phyloP scores from a whole-genome alignment of 2,113 vertebrate species.

The Sula dactylatra region DNA sequence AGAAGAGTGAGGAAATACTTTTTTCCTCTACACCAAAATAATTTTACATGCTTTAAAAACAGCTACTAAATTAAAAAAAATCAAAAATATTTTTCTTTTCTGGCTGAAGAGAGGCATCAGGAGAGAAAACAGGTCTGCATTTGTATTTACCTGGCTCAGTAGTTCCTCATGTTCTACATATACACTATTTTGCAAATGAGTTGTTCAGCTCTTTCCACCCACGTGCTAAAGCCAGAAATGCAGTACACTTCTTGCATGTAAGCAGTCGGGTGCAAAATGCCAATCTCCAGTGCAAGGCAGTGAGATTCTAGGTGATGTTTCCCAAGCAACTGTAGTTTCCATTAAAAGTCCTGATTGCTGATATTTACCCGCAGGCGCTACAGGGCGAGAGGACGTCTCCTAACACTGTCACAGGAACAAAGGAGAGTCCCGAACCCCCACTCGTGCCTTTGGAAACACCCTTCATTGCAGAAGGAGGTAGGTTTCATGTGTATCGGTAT shows the following conservation, averaged over 20 bases:
- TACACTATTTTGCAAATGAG: neutral
- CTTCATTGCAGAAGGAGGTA: neutral
- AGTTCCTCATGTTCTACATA: neutral
- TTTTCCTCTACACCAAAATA: neutral
- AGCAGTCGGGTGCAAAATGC: neutral
- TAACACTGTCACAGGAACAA: neutral
- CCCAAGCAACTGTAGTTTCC: neutral
- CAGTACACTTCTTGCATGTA: neutral
- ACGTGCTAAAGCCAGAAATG: neutral
- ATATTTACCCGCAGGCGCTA: neutral
- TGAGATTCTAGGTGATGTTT: neutral
- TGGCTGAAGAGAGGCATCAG: neutral
- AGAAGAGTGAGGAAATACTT: neutral
- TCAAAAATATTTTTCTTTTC: neutral
- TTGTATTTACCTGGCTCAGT: neutral
- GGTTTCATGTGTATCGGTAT: fast-evolving
- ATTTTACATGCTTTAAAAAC: neutral
- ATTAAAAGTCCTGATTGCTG: neutral
- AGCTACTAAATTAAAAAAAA: neutral
- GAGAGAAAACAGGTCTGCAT: neutral
- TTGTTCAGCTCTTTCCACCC: neutral
- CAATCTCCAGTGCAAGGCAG: neutral
- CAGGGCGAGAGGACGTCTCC: neutral
- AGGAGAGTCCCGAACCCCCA: neutral
- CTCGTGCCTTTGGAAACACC: neutral